These are phyloP conservation scores for Nanger granti DNA, from an alignment of 2,113 vertebrate genomes.

Conservation along the genomic window DNA sequence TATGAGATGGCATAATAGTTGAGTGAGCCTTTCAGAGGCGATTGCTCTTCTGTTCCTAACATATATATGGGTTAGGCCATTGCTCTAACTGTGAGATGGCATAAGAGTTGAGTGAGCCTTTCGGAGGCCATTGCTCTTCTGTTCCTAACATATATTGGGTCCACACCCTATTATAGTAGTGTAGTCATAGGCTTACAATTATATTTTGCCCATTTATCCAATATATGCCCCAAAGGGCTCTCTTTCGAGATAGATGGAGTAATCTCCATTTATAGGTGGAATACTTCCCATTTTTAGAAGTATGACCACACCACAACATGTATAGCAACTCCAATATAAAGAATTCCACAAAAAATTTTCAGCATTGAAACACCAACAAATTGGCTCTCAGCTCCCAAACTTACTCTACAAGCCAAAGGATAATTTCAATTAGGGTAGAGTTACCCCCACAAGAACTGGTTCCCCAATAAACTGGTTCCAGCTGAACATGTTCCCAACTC, in stretches of 20 bases:
- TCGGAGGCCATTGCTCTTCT: background rate
- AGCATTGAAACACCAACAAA: background rate
- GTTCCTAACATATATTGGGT: background rate
- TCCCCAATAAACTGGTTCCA: background rate
- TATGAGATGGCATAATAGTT: background rate
- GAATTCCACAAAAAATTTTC: background rate
- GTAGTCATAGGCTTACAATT: background rate
- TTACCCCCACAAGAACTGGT: background rate
- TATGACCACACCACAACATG: background rate
- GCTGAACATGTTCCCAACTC: background rate
- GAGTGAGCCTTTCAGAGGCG: background rate
- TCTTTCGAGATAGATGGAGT: background rate
- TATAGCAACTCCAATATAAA: background rate
- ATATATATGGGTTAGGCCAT: too few relatives aligned
- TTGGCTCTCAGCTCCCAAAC: background rate
- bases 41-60: background rate
- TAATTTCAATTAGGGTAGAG: background rate
- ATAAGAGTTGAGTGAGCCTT: background rate
- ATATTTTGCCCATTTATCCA: background rate
- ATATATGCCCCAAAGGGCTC: background rate
- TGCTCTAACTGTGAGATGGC: background rate
- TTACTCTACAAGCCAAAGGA: background rate
- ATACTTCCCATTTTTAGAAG: background rate
- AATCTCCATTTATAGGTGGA: background rate
- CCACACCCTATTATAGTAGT: background rate